Evolutionary conservation across 2,797 vertebrate species (phyloP).

Genomic region (Acestrorhynchus altus): DNA sequence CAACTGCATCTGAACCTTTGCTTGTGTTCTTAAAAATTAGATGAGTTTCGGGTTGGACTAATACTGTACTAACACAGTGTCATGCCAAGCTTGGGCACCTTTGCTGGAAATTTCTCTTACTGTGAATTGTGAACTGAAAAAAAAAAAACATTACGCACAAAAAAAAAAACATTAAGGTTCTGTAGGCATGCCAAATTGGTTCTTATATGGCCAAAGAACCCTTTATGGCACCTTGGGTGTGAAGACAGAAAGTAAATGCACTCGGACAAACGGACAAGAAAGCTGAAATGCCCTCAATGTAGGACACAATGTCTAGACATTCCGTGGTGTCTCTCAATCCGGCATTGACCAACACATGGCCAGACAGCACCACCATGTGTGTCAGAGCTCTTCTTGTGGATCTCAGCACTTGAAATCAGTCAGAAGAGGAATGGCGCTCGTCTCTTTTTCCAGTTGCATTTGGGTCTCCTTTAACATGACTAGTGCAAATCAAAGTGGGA

Average conservation of each 20-base stretch:
- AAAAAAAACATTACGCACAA: too few species aligned
- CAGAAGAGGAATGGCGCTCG: neutral
- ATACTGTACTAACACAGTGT: too few species aligned
- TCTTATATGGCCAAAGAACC: too few species aligned
- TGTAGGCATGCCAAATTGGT: too few species aligned
- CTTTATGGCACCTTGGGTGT: neutral
- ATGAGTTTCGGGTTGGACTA: neutral
- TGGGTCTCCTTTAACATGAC: slow-evolving; percentile 11
- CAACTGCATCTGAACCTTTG: neutral
- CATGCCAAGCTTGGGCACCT: neutral
- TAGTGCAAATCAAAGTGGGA: slow-evolving; percentile 42
- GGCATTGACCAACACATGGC: neutral
- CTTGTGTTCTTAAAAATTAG: neutral
- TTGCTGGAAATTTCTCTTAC: too few species aligned
- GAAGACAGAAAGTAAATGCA: neutral
- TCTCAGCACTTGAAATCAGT: neutral
- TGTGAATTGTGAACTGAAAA: too few species aligned
- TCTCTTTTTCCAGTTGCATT: neutral
- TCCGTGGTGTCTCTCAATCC: neutral
- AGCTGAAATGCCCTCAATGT: slow-evolving; percentile 37
- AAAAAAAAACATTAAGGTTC: too few species aligned
- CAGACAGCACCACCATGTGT: neutral
- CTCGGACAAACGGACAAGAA: slow-evolving; percentile 6
- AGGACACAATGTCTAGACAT: slow-evolving; percentile 45
- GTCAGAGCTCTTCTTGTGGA: neutral